Conservation (phyloP, 2,888 invertebrate species). For the Tribolium freemani region DNA sequence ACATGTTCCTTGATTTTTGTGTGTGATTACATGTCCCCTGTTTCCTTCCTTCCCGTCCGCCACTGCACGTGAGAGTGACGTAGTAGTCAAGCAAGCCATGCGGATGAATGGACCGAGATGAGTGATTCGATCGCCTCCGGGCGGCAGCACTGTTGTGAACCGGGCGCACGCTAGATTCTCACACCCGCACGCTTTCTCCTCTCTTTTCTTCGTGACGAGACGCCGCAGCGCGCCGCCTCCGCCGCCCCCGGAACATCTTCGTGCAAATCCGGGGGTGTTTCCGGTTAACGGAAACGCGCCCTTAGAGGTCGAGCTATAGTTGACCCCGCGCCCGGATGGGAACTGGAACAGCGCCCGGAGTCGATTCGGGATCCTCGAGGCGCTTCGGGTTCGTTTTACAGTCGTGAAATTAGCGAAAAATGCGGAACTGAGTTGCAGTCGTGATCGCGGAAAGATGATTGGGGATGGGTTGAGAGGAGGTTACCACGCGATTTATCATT, state of each 20-base stretch:
- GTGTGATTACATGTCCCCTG: not conserved
- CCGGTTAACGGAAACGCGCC: not conserved
- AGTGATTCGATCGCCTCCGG: slow-evolving; percentile 55
- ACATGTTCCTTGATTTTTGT: not conserved
- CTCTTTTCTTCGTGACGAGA: slow-evolving; percentile 21
- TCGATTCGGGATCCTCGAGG: slow-evolving; percentile 56
- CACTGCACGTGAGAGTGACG: slow-evolving; percentile 25
- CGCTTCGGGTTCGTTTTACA: slow-evolving; percentile 58
- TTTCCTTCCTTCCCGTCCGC: not conserved
- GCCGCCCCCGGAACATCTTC: not conserved
- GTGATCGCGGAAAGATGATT: slow-evolving; percentile 27
- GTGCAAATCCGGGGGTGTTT: not conserved
- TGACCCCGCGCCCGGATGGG: slow-evolving; percentile 62
- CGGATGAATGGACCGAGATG: slow-evolving; percentile 45
- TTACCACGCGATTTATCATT: slow-evolving; percentile 28
- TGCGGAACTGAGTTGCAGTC: slow-evolving; percentile 59
- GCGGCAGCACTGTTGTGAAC: slow-evolving; percentile 65
- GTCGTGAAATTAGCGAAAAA: slow-evolving; percentile 61
- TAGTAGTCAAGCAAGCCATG: slow-evolving; percentile 7
- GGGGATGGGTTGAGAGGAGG: slow-evolving; percentile 2
- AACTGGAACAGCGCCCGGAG: slow-evolving; percentile 64
- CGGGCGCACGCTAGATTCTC: slow-evolving; percentile 65
- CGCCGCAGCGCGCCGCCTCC: slow-evolving; percentile 22
- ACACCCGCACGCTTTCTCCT: slow-evolving; percentile 66
- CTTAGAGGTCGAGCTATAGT: slow-evolving; percentile 52